Evolutionary conservation across 1,140 invertebrate genomes (phyloP), one percentile per base, ranked within the genome.

Genomic region (Nixonia krombeini): DNA sequence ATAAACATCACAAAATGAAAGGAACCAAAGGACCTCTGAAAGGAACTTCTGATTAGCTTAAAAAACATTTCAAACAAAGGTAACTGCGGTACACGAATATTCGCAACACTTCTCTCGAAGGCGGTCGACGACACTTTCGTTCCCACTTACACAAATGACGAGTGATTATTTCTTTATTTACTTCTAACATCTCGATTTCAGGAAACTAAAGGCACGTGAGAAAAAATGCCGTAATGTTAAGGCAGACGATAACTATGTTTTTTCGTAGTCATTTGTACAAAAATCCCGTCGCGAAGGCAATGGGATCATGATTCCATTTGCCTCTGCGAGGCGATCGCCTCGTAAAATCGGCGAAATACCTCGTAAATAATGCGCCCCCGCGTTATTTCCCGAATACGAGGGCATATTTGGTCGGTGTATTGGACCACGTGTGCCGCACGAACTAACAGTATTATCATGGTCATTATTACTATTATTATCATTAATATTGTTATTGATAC

Each of bases 121-220:
- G 10, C 28, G 9, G 28, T n/a, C 28, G 10, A 31, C 28, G 28
- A 31, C 9, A 3, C 29, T 13, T 35, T 35, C 13, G 2, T 35
- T 21, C 21, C 6, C 21, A 21, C 6, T 3, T 21, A 2, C 21
- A 21, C 21, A 21, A 21, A 3, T 21, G 21, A 21, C 6, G 6
- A 21, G 21, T 2, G 21, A 21, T 21, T 2, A 3, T 21, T 21
- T 21, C 6, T 13, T 35, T 13, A 35, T 13, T 10, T 13, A 35
- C 1, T 13, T 13, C 33, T 12, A 42, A 52, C 23, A 46, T 28
- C 23, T 50, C 40, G 45, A 55, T 56, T 51, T 45, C 31, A 18
- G 51, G 18, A 55, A 67, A 67, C 52, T 55, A 68, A 61, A 68
- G 51, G 57, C 57, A 68, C 64, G 52, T 61, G 51, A 67, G 55